Conservation (phyloP, 2,113 vertebrate genomes). For the Onychorhynchus coronatus region DNA sequence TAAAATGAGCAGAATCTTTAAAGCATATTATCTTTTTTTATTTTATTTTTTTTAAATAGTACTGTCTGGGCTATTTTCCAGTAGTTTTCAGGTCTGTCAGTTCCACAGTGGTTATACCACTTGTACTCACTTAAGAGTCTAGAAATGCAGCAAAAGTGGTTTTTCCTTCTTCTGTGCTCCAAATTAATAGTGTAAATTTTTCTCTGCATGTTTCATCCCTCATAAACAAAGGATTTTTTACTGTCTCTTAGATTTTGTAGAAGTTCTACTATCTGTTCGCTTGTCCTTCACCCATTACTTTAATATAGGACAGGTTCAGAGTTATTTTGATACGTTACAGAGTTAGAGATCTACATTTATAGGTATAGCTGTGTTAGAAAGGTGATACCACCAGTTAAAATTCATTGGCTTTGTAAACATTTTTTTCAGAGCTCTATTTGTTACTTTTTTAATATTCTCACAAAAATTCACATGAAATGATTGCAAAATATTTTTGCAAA, state of each 20-base stretch:
- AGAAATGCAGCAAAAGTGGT: neutral
- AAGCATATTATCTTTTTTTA: rapidly evolving
- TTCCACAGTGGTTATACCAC: neutral
- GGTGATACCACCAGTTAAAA: neutral
- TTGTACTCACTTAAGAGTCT: neutral
- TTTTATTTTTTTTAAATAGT: neutral
- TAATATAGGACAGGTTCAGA: neutral
- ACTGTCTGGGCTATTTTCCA: neutral
- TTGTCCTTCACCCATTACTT: neutral
- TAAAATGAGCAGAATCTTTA: neutral
- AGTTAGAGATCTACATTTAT: neutral
- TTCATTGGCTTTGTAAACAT: neutral
- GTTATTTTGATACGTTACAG: neutral
- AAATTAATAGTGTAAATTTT: neutral
- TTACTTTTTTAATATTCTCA: neutral
- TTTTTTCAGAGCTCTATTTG: neutral
- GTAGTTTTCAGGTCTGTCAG: neutral
- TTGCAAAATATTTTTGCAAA: neutral
- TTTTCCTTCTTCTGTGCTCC: neutral
- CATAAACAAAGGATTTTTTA: neutral
- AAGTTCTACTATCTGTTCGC: neutral
- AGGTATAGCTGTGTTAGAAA: neutral
- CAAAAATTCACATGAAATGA: neutral
- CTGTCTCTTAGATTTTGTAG: neutral
- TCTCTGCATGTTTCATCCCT: neutral